phyloP scores from a whole-genome alignment of 2,113 vertebrate species.

The Forbesichthys papilliferus region DNA sequence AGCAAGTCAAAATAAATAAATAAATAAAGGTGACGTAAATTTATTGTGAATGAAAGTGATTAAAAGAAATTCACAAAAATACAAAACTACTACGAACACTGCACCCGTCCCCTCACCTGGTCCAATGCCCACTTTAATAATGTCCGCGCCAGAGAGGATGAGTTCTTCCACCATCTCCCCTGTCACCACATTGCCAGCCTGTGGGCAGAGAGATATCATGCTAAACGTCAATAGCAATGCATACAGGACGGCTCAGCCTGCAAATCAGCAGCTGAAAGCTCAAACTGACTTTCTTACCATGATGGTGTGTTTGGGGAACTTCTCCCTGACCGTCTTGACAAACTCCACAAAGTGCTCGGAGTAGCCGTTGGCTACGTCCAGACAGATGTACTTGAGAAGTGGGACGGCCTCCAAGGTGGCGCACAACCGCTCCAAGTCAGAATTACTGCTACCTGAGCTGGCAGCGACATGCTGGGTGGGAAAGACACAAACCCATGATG shows the following conservation, averaged over 20 bases:
- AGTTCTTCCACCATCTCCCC: conserved; percentile 99
- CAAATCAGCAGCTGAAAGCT: background rate
- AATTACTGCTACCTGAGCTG: conserved; percentile 89
- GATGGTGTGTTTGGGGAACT: conserved; percentile 94
- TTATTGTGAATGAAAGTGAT: background rate
- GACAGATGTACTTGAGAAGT: conserved; percentile 88
- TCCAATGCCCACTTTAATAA: conserved; percentile 98
- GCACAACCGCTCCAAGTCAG: conserved; percentile 88
- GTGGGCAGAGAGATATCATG: conserved; percentile 7
- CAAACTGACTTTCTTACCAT: conserved; percentile 82
- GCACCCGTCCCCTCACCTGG: conserved; percentile 79
- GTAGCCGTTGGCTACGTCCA: conserved; percentile 98
- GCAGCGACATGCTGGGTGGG: conserved; percentile 85
- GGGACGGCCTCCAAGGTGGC: conserved; percentile 86
- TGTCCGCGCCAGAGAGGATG: conserved; percentile 94
- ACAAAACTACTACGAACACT: background rate
- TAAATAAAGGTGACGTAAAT: no score
- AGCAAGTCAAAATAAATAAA: no score
- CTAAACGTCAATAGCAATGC: background rate
- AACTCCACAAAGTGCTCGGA: conserved; percentile 98
- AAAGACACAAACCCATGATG: background rate
- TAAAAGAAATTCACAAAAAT: background rate
- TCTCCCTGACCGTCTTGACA: conserved; percentile 88
- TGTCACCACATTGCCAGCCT: conserved; percentile 98
- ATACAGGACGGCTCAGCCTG: background rate